These are phyloP conservation scores for Phocides pigmalion DNA, from an alignment of 1,140 invertebrate species.

Conservation along the genomic window DNA sequence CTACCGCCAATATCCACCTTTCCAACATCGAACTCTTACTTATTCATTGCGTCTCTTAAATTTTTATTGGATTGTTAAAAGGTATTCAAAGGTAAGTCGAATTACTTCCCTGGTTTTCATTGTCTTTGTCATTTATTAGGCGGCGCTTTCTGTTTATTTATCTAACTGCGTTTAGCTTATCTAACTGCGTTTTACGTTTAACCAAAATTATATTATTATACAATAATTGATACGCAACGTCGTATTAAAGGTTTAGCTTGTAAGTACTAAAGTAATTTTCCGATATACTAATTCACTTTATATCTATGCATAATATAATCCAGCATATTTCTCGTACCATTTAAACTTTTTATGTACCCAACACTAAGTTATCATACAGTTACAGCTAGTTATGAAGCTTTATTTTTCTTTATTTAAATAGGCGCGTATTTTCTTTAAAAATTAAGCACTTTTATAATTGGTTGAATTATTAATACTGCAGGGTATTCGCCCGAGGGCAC, in stretches of 20 bases:
- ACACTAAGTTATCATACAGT: no score
- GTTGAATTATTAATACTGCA: slow-evolving; percentile 48
- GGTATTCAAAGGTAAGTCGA: slow-evolving; percentile 39
- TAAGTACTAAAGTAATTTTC: no score
- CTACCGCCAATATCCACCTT: slow-evolving; percentile 81
- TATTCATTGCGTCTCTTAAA: slow-evolving; percentile 69
- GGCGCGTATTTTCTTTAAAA: background rate
- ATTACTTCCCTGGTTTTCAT: slow-evolving; percentile 18
- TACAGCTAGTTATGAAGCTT: no score
- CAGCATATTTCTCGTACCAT: no score
- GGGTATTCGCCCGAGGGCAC: background rate
- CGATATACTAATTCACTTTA: no score
- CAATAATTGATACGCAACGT: no score
- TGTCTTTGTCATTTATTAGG: slow-evolving; percentile 36
- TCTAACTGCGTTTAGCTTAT: no score
- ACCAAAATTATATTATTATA: no score
- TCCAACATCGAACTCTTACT: slow-evolving; percentile 79
- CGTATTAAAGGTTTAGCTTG: no score
- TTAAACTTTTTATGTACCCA: background rate
- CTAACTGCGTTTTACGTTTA: no score
- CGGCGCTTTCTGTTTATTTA: background rate
- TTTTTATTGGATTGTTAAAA: slow-evolving; percentile 67
- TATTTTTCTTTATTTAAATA: no score
- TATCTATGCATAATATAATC: no score
- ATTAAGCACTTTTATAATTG: slow-evolving; percentile 38